These are phyloP conservation scores for Ochotona princeps DNA, from an alignment of 2,113 vertebrate genomes.

Conservation along the genomic window DNA sequence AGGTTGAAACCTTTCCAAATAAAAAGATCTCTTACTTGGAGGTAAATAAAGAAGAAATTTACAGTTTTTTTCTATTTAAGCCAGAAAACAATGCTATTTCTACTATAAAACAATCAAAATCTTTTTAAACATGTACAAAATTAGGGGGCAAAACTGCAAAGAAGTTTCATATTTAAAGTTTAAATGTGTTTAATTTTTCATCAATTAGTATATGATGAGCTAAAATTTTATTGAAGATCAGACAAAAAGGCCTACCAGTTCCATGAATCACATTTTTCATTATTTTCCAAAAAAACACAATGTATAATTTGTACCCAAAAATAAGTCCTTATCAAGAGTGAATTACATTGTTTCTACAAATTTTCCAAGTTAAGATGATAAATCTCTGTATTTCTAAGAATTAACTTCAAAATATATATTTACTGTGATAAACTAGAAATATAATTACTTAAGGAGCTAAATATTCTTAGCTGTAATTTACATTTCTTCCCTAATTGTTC, in stretches of 20 bases:
- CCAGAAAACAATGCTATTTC: constrained; percentile 16
- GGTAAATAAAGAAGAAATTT: constrained; percentile 1
- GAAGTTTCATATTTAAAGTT: constrained; percentile 37
- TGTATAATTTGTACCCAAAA: constrained; percentile 30
- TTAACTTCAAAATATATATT: constrained; percentile 7
- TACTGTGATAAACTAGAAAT: background rate
- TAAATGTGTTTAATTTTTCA: background rate
- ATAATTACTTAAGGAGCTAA: background rate
- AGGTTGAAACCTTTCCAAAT: constrained; percentile 40
- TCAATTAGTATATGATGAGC: constrained; percentile 20
- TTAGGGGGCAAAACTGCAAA: constrained; percentile 17
- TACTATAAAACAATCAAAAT: background rate
- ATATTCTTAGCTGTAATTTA: constrained; percentile 65
- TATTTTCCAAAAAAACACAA: background rate
- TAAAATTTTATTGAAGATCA: constrained; percentile 10
- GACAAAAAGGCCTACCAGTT: background rate
- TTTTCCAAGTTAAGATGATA: constrained; percentile 13
- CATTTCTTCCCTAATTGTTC: constrained; percentile 46
- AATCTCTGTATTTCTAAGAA: background rate
- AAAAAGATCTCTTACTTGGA: constrained; percentile 9
- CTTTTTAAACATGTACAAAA: constrained; percentile 38
- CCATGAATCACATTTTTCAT: background rate
- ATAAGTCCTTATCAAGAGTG: background rate
- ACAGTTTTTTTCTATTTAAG: constrained; percentile 46
- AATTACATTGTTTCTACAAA: background rate